Evolutionary conservation across 2,113 vertebrate genomes (phyloP), one percentile per base, ranked within the genome.

Genomic region (Saccopteryx bilineata): DNA sequence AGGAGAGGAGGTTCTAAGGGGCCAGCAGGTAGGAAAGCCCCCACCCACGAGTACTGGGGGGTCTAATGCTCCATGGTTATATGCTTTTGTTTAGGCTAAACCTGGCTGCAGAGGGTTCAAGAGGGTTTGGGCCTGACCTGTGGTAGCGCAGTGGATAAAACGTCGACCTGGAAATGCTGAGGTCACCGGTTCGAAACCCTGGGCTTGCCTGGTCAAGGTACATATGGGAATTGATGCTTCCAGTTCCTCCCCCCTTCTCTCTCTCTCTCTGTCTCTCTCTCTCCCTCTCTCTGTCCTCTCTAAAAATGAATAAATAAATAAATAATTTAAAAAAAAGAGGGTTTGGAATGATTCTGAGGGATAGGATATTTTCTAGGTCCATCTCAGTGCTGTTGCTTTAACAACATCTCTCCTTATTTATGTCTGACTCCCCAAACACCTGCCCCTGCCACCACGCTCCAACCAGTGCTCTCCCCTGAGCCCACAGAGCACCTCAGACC

Each of bases 31-130:
- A 2, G 26, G 46, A 56, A 61, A 46, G 21, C 15, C 21, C 19
- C 2, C 0, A 0, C 2, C 21, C 61, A 60, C 7, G 61, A 79
- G 54, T 66, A 69, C 9, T 26, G 46, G 17, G 17, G 75, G 19
- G 23, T 81, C n/a, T 80, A 17, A 50, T 1, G 5, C 5, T 3
- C 0, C 17, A 17, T 0, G 1, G 18, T 28, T 28, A 26, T 6
- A 0, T 7, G 39, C 50, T 50, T 18, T 14, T 7, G 74, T 26
- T 9, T 54, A 0, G 11, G 33, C 14, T 82, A 46, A 69, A 48
- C 18, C 4, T 78, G 68, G 83, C 31, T 39, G 54, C 39, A 69
- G 18, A 68, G 23, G 46, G 21, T 9, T 21, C 4, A 26, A 1
- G 48, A 60, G 9, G 58, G 52, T 13, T 11, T 14, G 15, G 58